A percentile compares a stretch with the other conserved stretches of the same genome.
Conservation (phyloP, 2,888 invertebrate species). For the Zelleria hepariella region DNA sequence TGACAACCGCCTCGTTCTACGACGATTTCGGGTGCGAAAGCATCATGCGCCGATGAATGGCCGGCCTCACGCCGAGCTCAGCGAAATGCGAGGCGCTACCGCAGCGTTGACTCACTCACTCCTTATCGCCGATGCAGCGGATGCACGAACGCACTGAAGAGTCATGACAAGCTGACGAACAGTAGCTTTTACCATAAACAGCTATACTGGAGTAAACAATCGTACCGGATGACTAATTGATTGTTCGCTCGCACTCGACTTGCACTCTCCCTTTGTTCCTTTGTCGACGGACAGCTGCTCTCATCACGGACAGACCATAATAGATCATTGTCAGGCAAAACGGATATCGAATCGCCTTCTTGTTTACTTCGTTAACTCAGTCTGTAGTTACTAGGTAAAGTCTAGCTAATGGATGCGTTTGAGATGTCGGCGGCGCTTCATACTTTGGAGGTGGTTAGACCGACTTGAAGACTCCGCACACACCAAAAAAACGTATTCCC, state of each 20-base stretch:
- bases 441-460: not conserved
- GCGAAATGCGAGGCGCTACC: slow-evolving; percentile 2
- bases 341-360: not conserved
- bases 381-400: not conserved
- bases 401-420: too few relatives aligned
- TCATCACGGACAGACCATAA: not conserved
- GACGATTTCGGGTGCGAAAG: not conserved
- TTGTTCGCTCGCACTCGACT: slow-evolving; percentile 22
- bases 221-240: slow-evolving; percentile 54
- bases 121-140: slow-evolving; percentile 61
- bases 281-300: slow-evolving; percentile 34
- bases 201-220: slow-evolving; percentile 31
- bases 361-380: not conserved
- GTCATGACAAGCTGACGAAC: slow-evolving; percentile 53
- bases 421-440: not conserved
- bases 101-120: slow-evolving; percentile 45
- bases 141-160: slow-evolving; percentile 41
- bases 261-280: slow-evolving; percentile 46
- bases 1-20: not conserved
- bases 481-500: too few relatives aligned
- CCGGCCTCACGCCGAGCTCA: not conserved
- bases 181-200: slow-evolving; percentile 50
- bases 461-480: too few relatives aligned
- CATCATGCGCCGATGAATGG: not conserved
- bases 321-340: not conserved